Evolutionary conservation across 2,113 vertebrate genomes (phyloP).

Genomic region (Clarias macrocephalus): DNA sequence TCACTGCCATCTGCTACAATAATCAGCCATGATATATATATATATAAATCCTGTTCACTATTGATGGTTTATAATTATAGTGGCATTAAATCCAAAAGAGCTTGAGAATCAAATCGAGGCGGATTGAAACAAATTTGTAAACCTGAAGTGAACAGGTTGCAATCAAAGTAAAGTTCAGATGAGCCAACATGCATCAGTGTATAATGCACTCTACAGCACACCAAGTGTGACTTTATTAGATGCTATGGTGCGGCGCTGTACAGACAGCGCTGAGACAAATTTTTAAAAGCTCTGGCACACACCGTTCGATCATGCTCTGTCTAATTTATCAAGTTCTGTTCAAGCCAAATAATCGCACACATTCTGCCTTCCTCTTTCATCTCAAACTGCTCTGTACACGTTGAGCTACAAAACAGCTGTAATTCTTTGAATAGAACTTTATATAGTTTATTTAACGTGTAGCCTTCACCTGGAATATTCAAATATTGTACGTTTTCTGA

Average conservation of each 20-base stretch:
- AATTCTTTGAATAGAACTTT: conserved; percentile 5
- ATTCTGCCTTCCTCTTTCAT: conserved; percentile 37
- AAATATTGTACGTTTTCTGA: neutral
- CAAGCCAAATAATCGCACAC: conserved; percentile 41
- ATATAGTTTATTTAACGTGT: no score
- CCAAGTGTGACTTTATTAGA: conserved; percentile 6
- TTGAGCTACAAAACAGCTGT: neutral
- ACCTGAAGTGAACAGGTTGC: neutral
- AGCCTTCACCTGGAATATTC: neutral
- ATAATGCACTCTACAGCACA: neutral
- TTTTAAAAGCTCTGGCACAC: conserved; percentile 7
- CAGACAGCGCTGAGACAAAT: conserved; percentile 23
- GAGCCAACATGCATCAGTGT: neutral
- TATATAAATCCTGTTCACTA: neutral
- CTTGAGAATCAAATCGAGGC: neutral
- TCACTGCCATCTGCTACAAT: conserved; percentile 11
- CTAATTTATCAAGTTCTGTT: conserved; percentile 46
- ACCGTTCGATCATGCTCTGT: conserved; percentile 18
- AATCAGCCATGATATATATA: neutral
- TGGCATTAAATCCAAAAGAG: neutral
- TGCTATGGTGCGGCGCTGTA: neutral
- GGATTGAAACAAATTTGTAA: neutral
- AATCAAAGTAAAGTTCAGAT: neutral
- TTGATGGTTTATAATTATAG: neutral
- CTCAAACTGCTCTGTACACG: neutral